Base-by-base conservation (phyloP, 2,888 invertebrate genomes). In the Seladonia tumulorum region DNA sequence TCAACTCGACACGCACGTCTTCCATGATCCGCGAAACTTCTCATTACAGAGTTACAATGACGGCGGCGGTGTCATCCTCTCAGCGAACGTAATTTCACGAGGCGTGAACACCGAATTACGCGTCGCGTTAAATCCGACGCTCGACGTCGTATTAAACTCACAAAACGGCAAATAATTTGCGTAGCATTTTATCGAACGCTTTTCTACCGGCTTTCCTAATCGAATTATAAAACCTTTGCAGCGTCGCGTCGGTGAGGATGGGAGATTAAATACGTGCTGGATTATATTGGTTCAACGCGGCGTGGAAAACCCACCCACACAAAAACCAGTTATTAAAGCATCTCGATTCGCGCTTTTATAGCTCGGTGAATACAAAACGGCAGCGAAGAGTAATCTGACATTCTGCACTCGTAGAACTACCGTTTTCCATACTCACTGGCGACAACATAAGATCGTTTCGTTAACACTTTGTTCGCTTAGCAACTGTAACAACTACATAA, bases 261-360 rank as follows among this genome's bases (percentile, higher is more conserved):
- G 47, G 66, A 47, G 74, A 74, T 79, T 82, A 35, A 73, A 70
- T 35, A 16, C 57, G 25, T 10, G 42, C 7, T 25, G 29, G 70
- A 39, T 75, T 42, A 29, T 60, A 79, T 68, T 35, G 68, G 47
- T 53, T 73, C 35, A 25, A 57, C 39, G 57, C 7, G n/a, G 57
- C 57, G 29, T 25, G 80, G 79, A 79, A 75, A 14, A 72, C 25
- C 25, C 35, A 35, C 10, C n/a, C 8, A 12, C 60, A 5, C 8
- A 25, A 8, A 39, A 75, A 68, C 25, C 39, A n/a, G 60, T 75
- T 74, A 60, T 68, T 39, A 57, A 47, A 60, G 47, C 57, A 22
- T 45, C 35, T 39, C 60, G 42, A 72, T 72, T 16, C 29, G 14
- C 16, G 4, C 7, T 68, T 45, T 68, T 35, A 1, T 70, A 22